phyloP scores from a whole-genome alignment of 2,888 invertebrate species.

The Drosophila incognita region DNA sequence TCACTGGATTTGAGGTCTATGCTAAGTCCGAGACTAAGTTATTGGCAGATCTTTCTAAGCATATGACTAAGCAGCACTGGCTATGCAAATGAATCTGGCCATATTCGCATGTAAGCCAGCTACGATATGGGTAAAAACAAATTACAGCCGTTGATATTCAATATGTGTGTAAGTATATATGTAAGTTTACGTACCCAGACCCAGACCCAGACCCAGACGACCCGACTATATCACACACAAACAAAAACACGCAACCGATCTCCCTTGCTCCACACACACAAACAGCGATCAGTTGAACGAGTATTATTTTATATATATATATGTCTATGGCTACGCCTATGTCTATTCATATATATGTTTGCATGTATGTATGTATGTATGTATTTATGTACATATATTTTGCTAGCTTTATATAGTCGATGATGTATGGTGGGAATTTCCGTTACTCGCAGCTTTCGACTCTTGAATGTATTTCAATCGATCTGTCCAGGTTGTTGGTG shows the following conservation, averaged over 20 bases:
- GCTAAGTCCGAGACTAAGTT: constrained; percentile 4
- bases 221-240: constrained; percentile 33
- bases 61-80: constrained; percentile 57
- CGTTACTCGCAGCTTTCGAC: constrained; percentile 55
- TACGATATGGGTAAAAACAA: constrained; percentile 46
- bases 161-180: constrained; percentile 33
- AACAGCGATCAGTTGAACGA: constrained; percentile 15
- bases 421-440: constrained; percentile 78
- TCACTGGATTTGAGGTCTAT: constrained; percentile 34
- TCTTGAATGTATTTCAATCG: constrained; percentile 38
- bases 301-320: constrained; percentile 10
- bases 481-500: constrained; percentile 7
- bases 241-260: constrained; percentile 8
- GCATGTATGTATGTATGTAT: too few species aligned
- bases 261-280: constrained; percentile 8
- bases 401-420: constrained; percentile 61
- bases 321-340: not conserved
- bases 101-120: constrained; percentile 49
- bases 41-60: constrained; percentile 12
- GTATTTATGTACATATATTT: not conserved
- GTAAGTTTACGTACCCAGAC: constrained; percentile 33
- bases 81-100: constrained; percentile 65
- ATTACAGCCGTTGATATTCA: constrained; percentile 47
- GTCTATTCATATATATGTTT: not conserved
- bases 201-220: constrained; percentile 13